Evolutionary conservation across 1,140 invertebrate genomes (phyloP).

Genomic region (Ooceraea biroi): DNA sequence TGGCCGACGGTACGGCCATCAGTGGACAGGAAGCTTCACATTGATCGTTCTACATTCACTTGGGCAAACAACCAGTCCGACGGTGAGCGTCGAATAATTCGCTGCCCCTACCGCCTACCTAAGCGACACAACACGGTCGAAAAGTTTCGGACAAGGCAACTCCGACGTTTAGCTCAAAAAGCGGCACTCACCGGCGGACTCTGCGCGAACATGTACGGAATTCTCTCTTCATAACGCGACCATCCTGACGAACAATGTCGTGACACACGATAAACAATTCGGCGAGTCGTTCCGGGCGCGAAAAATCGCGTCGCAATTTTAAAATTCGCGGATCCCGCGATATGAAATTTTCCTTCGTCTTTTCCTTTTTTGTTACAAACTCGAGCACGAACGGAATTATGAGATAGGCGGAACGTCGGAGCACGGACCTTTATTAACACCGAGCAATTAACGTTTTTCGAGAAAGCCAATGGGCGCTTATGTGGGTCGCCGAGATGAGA

Average conservation of each 20-base stretch:
- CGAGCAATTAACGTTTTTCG: slow-evolving; percentile 73
- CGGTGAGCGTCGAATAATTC: slow-evolving; percentile 48
- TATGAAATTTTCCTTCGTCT: slow-evolving; percentile 1
- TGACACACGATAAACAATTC: slow-evolving; percentile 14
- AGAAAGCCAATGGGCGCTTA: slow-evolving; percentile 48
- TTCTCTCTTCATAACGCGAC: slow-evolving; percentile 50
- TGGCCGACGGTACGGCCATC: slow-evolving; percentile 51
- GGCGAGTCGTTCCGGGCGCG: neutral
- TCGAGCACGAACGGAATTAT: slow-evolving; percentile 52
- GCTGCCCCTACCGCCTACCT: slow-evolving; percentile 40
- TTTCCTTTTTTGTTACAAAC: neutral
- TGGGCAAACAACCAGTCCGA: slow-evolving; percentile 56
- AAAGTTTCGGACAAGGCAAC: slow-evolving; percentile 61
- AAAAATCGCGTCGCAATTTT: slow-evolving; percentile 15
- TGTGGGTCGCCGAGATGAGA: slow-evolving; percentile 66
- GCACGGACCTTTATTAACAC: slow-evolving; percentile 62
- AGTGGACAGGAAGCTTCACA: slow-evolving; percentile 51
- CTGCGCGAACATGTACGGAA: slow-evolving; percentile 15
- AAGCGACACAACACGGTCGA: slow-evolving; percentile 56
- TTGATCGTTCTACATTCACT: slow-evolving; percentile 64
- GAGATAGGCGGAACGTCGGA: slow-evolving; percentile 29
- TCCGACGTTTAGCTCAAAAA: slow-evolving; percentile 53
- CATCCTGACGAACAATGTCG: neutral
- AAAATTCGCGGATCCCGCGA: slow-evolving; percentile 1
- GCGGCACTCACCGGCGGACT: slow-evolving; percentile 28